phyloP scores from a whole-genome alignment of 2,797 vertebrate species.

The Hippoglossus hippoglossus region DNA sequence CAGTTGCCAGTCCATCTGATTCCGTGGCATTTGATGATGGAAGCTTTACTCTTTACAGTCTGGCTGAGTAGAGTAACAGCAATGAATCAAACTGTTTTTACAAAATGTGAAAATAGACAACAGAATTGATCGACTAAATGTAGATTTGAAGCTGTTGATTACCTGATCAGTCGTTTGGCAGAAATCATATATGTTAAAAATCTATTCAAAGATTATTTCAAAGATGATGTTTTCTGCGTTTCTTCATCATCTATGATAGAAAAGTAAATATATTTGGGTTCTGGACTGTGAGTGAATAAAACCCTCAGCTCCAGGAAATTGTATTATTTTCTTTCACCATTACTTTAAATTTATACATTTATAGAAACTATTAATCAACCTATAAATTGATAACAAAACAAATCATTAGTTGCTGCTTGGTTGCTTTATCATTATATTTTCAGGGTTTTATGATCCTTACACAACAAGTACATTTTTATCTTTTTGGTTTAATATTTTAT shows the following conservation, averaged over 20 bases:
- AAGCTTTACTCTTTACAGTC: conserved; percentile 6
- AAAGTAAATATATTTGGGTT: background rate
- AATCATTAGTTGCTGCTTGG: background rate
- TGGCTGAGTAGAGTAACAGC: background rate
- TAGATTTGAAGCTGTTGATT: background rate
- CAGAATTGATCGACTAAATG: background rate
- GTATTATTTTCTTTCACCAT: no score
- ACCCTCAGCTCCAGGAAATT: background rate
- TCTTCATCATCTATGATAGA: background rate
- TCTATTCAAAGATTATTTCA: background rate
- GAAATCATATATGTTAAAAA: background rate
- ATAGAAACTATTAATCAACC: background rate
- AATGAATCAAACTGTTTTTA: background rate
- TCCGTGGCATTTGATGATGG: conserved; percentile 37
- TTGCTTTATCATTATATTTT: no score
- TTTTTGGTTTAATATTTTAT: background rate
- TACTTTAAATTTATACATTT: no score
- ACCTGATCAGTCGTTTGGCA: background rate
- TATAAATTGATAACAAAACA: background rate
- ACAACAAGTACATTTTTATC: no score
- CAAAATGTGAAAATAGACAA: background rate
- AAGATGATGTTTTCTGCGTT: background rate
- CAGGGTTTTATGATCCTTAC: no score
- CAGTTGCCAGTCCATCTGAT: conserved; percentile 47
- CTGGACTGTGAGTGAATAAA: background rate